Percentiles rank a stretch among this genome's conserved stretches.
Conservation (phyloP, 2,797 vertebrate species). For the Bucorvus abyssinicus region DNA sequence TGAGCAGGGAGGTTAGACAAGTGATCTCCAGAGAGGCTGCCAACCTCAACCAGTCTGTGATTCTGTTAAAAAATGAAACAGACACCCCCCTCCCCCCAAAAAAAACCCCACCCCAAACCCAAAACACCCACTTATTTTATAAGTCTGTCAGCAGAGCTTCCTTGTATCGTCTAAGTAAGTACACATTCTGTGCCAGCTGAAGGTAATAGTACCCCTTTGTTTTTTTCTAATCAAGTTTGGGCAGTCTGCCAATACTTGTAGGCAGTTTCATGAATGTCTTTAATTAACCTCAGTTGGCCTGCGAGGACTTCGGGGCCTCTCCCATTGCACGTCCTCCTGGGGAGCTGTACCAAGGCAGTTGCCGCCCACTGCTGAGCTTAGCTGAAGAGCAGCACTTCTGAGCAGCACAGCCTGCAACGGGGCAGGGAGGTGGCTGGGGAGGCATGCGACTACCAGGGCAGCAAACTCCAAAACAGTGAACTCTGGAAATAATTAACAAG, state of each 20-base stretch:
- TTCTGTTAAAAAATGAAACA: neutral
- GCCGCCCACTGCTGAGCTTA: neutral
- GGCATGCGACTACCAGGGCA: accelerated
- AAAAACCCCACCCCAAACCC: neutral
- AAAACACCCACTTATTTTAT: neutral
- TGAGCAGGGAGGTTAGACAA: neutral
- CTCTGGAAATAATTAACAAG: conserved; percentile 57
- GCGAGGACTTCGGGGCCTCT: neutral
- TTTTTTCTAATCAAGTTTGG: neutral
- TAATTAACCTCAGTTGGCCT: conserved; percentile 1
- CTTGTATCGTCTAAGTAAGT: neutral
- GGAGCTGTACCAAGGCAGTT: accelerated
- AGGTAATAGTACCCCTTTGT: neutral
- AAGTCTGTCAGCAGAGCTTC: neutral
- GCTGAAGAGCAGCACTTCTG: neutral
- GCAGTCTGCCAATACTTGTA: neutral
- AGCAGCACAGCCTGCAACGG: neutral
- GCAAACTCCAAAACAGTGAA: neutral
- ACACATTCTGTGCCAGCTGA: neutral
- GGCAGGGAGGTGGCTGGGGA: neutral
- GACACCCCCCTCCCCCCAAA: accelerated
- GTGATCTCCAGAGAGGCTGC: neutral
- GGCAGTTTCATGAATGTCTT: neutral
- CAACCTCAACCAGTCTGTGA: neutral
- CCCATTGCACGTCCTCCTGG: accelerated